Evolutionary conservation across 2,113 vertebrate genomes (phyloP).

Genomic region (Hyperopisus bebe): DNA sequence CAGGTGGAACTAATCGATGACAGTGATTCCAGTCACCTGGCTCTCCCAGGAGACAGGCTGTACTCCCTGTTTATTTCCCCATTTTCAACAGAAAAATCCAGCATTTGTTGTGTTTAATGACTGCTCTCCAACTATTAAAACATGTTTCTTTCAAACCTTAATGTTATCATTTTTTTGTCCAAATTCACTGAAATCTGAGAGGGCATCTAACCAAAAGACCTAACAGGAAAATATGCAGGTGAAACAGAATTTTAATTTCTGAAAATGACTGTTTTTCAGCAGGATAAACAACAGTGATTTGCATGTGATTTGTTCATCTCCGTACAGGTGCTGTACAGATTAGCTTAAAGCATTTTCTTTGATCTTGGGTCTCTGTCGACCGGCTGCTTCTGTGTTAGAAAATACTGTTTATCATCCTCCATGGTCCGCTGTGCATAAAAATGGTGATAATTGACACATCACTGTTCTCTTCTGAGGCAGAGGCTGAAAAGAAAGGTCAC

Average conservation of each 20-base stretch:
- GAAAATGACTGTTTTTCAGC: not conserved
- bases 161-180: not conserved
- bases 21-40: not conserved
- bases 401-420: not conserved
- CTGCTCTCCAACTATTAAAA: not conserved
- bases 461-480: not conserved
- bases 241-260: not conserved
- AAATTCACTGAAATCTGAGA: conserved; percentile 5
- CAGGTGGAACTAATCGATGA: not conserved
- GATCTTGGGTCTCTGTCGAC: not conserved
- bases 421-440: no score
- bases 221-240: not conserved
- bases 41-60: not conserved
- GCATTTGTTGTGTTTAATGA: not conserved
- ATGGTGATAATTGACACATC: not conserved
- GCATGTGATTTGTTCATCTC: not conserved
- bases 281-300: not conserved
- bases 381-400: not conserved
- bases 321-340: not conserved
- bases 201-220: not conserved
- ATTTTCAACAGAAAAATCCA: not conserved
- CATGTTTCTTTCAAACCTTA: not conserved
- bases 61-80: not conserved
- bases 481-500: not conserved
- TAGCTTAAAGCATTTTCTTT: not conserved